Evolutionary conservation across 92 coral and sea anemone genomes (phyloP), one percentile per base, ranked within the genome.

Genomic region (Zoanthus sansibaricus): DNA sequence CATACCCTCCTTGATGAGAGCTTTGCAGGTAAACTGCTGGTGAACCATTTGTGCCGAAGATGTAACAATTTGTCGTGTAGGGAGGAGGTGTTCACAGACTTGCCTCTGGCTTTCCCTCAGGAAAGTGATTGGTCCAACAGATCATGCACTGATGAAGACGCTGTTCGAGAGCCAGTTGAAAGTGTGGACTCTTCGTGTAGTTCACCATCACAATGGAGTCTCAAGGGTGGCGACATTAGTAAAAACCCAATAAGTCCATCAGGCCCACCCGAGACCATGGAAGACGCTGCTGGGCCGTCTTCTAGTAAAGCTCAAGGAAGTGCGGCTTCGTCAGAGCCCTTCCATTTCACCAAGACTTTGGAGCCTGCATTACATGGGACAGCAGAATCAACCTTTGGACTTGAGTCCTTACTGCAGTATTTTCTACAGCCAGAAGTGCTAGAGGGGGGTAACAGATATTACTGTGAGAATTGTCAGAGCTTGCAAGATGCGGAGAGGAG

Each of bases 51-150:
- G 62, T 97, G 99, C 54, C 86, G 94, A 48, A 88, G 93, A 5
- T 97, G 99, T 73, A 88, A 88, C 79, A 78, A 85, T 79, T 88
- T 89, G 18, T 97, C 99, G 14, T 85, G 93, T 56, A 89, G 96
- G 31, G 98, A 97, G 76, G 99, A 97, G 84, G 96, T 82, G 31
- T 97, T 97, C 78, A 97, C 94, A 7, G 99, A 97, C 76, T 73
- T 97, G 52, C 94, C 98, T 1, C 97, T 97, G 6, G 97, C 99
- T 3, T 97, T 97, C 82, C 99, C 99, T 14, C 94, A 92, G 85
- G 92, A 88, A 7, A 74, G 72, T 30, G 87, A 89, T 72, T 66
- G 86, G 73, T 78, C 89, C 33, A 78, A 82, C 18, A 77, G 89
- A 14, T 64, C 83, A 10, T 31, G 75, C 20, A 52, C 67, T 49